Conservation (phyloP, 1,140 invertebrate genomes). For the Drosophila kikkawai region DNA sequence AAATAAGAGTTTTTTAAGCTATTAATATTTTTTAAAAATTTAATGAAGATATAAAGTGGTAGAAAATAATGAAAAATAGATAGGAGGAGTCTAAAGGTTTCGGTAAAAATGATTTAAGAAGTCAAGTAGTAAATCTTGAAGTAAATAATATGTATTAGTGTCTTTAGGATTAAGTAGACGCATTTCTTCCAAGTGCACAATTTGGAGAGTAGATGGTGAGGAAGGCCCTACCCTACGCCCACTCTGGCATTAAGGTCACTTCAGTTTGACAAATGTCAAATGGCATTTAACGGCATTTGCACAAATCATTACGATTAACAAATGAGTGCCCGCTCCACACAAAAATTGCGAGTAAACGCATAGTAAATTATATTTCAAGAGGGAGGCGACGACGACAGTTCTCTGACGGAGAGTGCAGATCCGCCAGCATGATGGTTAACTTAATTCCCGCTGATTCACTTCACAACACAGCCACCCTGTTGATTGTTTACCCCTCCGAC, state of each 20-base stretch:
- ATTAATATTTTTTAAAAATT: background rate
- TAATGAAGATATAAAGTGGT: background rate
- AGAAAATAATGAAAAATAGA: too few species aligned
- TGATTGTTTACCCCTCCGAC: slow-evolving; percentile 36
- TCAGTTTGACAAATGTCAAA: slow-evolving; percentile 70
- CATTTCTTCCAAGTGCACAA: slow-evolving; percentile 7
- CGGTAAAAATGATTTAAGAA: too few species aligned
- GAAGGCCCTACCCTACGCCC: background rate
- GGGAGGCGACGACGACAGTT: slow-evolving; percentile 21
- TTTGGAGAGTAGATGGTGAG: background rate
- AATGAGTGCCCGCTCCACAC: slow-evolving; percentile 44
- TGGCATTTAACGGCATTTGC: slow-evolving; percentile 75
- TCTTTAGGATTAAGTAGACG: background rate
- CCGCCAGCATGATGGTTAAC: slow-evolving; percentile 53
- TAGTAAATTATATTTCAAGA: slow-evolving; percentile 24
- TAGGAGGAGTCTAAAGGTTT: too few species aligned
- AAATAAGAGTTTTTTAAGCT: background rate
- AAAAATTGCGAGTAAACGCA: slow-evolving; percentile 7
- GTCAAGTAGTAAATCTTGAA: too few species aligned
- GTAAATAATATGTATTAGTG: too few species aligned
- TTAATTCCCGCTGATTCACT: slow-evolving; percentile 47
- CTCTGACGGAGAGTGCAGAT: slow-evolving; percentile 32
- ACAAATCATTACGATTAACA: slow-evolving; percentile 83
- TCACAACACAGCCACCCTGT: slow-evolving; percentile 7
- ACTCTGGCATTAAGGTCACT: slow-evolving; percentile 40